Percentiles rank a stretch among this genome's conserved stretches.
phyloP scores from a whole-genome alignment of 2,888 invertebrate genomes.

The Camptogramma bilineatum region DNA sequence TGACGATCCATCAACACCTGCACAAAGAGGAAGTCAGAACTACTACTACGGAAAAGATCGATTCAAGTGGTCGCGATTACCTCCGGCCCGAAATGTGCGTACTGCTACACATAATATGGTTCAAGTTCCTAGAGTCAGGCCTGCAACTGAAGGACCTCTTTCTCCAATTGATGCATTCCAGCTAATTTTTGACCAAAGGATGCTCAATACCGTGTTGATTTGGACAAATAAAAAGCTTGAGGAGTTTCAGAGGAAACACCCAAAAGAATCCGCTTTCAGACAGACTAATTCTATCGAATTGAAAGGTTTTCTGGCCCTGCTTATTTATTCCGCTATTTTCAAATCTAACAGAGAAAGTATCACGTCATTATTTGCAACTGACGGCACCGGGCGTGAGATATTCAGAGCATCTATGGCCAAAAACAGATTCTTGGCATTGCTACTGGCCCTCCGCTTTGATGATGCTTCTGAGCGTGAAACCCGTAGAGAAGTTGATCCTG shows the following conservation, averaged over 20 bases:
- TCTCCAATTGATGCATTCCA: slow-evolving; percentile 19
- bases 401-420: slow-evolving; percentile 17
- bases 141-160: slow-evolving; percentile 14
- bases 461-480: slow-evolving; percentile 11
- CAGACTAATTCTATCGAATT: slow-evolving; percentile 12
- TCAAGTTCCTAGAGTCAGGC: slow-evolving; percentile 12
- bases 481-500: slow-evolving; percentile 9
- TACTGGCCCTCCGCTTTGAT: slow-evolving; percentile 19
- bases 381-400: slow-evolving; percentile 18
- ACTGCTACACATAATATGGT: slow-evolving; percentile 15
- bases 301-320: slow-evolving; percentile 17
- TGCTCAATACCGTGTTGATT: slow-evolving; percentile 16
- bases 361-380: slow-evolving; percentile 16
- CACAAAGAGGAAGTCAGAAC: too few species aligned
- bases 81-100: slow-evolving; percentile 14
- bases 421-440: slow-evolving; percentile 12
- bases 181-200: slow-evolving; percentile 16
- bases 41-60: too few species aligned
- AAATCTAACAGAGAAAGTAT: background rate
- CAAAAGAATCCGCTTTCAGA: slow-evolving; percentile 16
- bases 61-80: too few species aligned
- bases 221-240: slow-evolving; percentile 18
- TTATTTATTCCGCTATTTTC: slow-evolving; percentile 22
- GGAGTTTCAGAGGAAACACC: slow-evolving; percentile 13
- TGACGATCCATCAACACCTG: too few species aligned